phyloP scores from a whole-genome alignment of 2,888 invertebrate genomes.

The Yponomeuta sedellus region DNA sequence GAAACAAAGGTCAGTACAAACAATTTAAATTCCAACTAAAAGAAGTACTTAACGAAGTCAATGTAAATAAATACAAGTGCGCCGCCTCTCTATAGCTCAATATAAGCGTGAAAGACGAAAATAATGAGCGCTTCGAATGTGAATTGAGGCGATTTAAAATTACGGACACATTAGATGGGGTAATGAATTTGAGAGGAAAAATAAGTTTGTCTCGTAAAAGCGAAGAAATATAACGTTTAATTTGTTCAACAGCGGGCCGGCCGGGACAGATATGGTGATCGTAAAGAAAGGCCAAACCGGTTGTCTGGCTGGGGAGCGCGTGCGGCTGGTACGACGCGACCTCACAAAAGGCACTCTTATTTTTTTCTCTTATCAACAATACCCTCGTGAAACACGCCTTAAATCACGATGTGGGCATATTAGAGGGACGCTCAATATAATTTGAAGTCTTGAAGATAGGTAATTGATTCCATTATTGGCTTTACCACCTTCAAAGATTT shows the following conservation, averaged over 20 bases:
- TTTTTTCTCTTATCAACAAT: conserved; percentile 67
- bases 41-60: conserved; percentile 24
- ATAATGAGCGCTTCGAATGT: conserved; percentile 46
- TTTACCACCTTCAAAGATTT: conserved; percentile 8
- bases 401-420: conserved; percentile 62
- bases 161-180: conserved; percentile 50
- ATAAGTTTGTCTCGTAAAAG: conserved; percentile 65
- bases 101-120: conserved; percentile 29
- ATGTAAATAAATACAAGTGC: conserved; percentile 43
- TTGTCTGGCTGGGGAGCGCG: conserved; percentile 53
- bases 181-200: conserved; percentile 59
- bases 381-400: conserved; percentile 54
- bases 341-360: conserved; percentile 72
- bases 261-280: conserved; percentile 69
- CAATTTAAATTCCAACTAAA: conserved; percentile 38
- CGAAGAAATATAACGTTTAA: conserved; percentile 74
- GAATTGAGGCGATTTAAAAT: conserved; percentile 41
- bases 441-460: conserved; percentile 35
- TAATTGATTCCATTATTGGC: conserved; percentile 22
- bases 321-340: conserved; percentile 65
- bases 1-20: no score
- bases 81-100: conserved; percentile 40
- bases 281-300: conserved; percentile 69
- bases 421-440: conserved; percentile 53
- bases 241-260: conserved; percentile 69